These are phyloP conservation scores for Scelioninae gen. 1 DNA, from an alignment of 2,888 invertebrate genomes.

Conservation along the genomic window DNA sequence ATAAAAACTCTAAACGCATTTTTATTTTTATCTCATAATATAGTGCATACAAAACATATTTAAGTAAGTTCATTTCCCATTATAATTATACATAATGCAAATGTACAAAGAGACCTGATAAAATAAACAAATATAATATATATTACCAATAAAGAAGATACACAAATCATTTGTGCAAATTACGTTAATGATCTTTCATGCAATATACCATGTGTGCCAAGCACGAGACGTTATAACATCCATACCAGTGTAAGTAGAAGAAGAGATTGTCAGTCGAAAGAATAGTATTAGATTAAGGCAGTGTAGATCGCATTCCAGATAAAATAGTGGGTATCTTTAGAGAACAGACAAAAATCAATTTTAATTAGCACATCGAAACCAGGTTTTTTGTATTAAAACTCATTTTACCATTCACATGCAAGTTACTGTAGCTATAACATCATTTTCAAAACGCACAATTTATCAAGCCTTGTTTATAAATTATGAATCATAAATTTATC, in stretches of 20 bases:
- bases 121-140: conserved; percentile 29
- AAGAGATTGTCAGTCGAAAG: conserved; percentile 80
- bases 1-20: too few species aligned
- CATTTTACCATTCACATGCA: background rate
- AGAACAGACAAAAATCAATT: conserved; percentile 74
- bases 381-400: too few species aligned
- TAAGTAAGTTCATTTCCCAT: too few species aligned
- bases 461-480: too few species aligned
- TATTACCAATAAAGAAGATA: conserved; percentile 22
- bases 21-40: too few species aligned
- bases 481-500: too few species aligned
- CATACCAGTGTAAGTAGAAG: conserved; percentile 76
- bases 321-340: conserved; percentile 82
- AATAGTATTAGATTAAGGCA: conserved; percentile 81
- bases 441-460: too few species aligned
- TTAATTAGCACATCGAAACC: conserved; percentile 42
- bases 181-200: conserved; percentile 47
- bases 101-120: too few species aligned
- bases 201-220: conserved; percentile 46
- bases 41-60: too few species aligned
- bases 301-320: conserved; percentile 82
- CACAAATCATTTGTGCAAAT: conserved; percentile 23
- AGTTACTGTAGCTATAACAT: background rate
- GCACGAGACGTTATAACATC: conserved; percentile 56
- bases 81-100: too few species aligned